Evolutionary conservation across 2,888 invertebrate genomes (phyloP), one percentile per base, ranked within the genome.

Genomic region (Yponomeuta plumbellus): DNA sequence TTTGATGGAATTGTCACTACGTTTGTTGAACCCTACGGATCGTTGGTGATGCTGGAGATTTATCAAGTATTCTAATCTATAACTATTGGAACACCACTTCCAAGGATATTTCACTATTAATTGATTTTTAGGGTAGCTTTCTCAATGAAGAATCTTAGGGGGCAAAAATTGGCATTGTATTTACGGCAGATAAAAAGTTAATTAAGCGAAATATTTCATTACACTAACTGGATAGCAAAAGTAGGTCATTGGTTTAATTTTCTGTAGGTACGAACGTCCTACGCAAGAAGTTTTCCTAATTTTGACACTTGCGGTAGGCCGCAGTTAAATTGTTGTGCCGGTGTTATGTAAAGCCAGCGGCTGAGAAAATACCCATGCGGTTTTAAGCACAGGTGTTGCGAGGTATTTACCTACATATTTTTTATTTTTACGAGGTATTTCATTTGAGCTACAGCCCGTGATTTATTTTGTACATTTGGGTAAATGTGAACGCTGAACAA

Each of bases 291-390:
- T 59, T 22, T 13, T 59, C 21, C 20, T 40, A 62, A 62, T 62
- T 62, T 62, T 39, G 17, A 52, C 44, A 52, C 59, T 59, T 58
- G 58, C 58, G 58, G 58, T 20, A 5, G n/a, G 10, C 58, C 21
- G 21, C 23, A 62, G 62, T 62, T 62, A 62, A 39, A 40, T 62
- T 34, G 62, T 62, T 62, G n/a, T 62, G n/a, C 34, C 34, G 6
- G n/a, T 61, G 22, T 13, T 22, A 59, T 11, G 23, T 21, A 13
- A 59, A 21, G 5, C n/a, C 13, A 20, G 62, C 39, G 11, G 39
- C 39, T 39, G 62, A 8, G 61, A 11, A 58, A 21, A 58, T 39
- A n/a, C 34, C 20, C 34, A n/a, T 20, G 62, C n/a, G 21, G 62
- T 62, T 39, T 34, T 20, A 62, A 20, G 11, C 62, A 39, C 62